Conservation (phyloP, 2,888 invertebrate species). For the Limnephilus lunatus region DNA sequence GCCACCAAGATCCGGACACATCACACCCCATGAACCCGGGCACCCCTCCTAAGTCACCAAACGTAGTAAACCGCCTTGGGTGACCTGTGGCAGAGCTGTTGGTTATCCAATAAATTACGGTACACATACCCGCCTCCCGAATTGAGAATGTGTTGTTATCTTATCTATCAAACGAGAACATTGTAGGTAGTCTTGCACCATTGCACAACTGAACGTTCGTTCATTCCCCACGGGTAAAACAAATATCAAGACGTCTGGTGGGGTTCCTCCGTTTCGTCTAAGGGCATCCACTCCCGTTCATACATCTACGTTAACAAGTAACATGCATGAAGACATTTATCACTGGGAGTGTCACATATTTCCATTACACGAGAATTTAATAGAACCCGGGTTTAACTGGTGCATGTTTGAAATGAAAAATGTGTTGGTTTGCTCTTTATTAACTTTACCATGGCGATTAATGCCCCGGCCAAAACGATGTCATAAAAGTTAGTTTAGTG, state of each 20-base stretch:
- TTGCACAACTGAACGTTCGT: background rate
- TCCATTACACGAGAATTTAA: constrained; percentile 39
- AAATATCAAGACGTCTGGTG: background rate
- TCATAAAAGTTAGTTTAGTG: background rate
- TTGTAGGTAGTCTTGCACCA: background rate
- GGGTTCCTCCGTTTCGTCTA: background rate
- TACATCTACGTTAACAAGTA: background rate
- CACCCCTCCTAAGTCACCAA: too few species aligned
- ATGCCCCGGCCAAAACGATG: background rate
- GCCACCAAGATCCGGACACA: too few species aligned
- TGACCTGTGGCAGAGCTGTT: too few species aligned
- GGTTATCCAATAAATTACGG: too few species aligned
- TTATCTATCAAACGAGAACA: background rate
- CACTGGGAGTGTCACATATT: constrained; percentile 21
- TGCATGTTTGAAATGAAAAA: background rate
- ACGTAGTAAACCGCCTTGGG: too few species aligned
- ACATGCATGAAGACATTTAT: constrained; percentile 29
- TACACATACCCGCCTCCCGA: too few species aligned
- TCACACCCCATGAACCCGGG: too few species aligned
- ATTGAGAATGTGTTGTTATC: too few species aligned
- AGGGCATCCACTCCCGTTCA: background rate
- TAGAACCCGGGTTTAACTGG: constrained; percentile 22
- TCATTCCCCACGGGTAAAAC: background rate
- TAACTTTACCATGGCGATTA: background rate
- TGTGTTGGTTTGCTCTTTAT: background rate